Evolutionary conservation across 30 jellyfish, hydroid and myxozoan species (phyloP).

Genomic region (Morbakka virulenta): DNA sequence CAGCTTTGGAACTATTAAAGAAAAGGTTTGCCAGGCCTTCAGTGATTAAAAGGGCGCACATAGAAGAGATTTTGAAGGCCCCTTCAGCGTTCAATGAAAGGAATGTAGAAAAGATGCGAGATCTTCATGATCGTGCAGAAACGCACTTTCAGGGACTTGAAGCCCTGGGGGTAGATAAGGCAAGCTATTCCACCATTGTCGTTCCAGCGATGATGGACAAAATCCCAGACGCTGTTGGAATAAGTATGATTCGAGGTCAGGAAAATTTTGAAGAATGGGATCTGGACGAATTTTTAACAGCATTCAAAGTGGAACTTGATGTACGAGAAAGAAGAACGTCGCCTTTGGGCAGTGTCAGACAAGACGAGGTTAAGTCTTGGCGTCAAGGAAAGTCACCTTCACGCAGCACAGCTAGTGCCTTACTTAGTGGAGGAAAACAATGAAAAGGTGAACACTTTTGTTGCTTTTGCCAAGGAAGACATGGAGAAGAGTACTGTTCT

Average conservation of each 20-base stretch:
- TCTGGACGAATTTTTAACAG: background rate
- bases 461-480: background rate
- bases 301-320: slow-evolving; percentile 14
- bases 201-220: slow-evolving; percentile 7
- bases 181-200: slow-evolving; percentile 11
- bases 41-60: slow-evolving; percentile 16
- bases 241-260: background rate
- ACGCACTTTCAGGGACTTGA: slow-evolving; percentile 16
- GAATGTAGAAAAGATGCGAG: background rate
- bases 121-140: background rate
- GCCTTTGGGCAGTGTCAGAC: background rate
- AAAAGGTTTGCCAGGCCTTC: slow-evolving; percentile 1
- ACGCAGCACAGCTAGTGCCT: background rate
- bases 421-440: background rate
- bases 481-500: background rate
- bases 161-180: background rate
- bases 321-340: slow-evolving; percentile 12
- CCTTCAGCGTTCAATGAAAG: background rate
- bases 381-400: background rate
- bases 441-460: background rate
- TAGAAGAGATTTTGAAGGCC: slow-evolving; percentile 2
- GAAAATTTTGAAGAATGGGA: slow-evolving; percentile 5
- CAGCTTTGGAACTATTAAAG: slow-evolving; percentile 14
- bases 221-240: slow-evolving; percentile 24
- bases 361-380: background rate